phyloP scores from a whole-genome alignment of 2,797 vertebrate genomes.

The Pseudomugil gertrudae region DNA sequence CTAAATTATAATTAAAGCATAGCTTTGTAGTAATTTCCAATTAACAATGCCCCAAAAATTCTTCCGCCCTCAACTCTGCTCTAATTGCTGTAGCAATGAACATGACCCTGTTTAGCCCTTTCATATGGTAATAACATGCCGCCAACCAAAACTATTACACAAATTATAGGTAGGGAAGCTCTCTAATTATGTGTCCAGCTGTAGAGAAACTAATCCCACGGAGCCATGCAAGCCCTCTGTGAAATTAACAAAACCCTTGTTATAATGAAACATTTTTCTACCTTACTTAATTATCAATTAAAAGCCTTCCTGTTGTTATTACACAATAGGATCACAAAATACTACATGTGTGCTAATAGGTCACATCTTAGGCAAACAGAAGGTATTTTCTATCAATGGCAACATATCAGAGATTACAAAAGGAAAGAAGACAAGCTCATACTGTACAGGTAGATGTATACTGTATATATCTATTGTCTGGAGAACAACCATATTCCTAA shows the following conservation, averaged over 20 bases:
- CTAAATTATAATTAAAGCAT: conserved; percentile 86
- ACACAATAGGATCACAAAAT: conserved; percentile 54
- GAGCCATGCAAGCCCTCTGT: conserved; percentile 57
- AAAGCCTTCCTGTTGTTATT: conserved; percentile 50
- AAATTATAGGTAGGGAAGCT: conserved; percentile 85
- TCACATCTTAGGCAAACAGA: conserved; percentile 50
- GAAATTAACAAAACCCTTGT: conserved; percentile 64
- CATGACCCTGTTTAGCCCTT: conserved; percentile 85
- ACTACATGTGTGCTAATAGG: conserved; percentile 52
- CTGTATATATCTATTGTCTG: conserved; percentile 6
- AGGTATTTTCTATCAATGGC: conserved; percentile 43
- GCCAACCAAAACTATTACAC: conserved; percentile 86
- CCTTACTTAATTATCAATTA: conserved; percentile 68
- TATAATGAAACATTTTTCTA: conserved; percentile 64
- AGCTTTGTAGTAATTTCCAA: conserved; percentile 85
- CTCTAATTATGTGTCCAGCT: conserved; percentile 84
- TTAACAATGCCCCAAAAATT: conserved; percentile 86
- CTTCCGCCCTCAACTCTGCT: conserved; percentile 80
- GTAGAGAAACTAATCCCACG: conserved; percentile 78
- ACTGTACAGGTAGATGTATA: not conserved
- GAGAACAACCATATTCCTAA: conserved; percentile 36
- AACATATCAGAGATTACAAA: conserved; percentile 21
- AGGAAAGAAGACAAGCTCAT: conserved; percentile 9
- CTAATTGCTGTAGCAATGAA: conserved; percentile 83
- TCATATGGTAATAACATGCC: conserved; percentile 87